Evolutionary conservation across 1,140 invertebrate genomes (phyloP), one percentile per base, ranked within the genome.

Genomic region (Hylyphantes graminicola): DNA sequence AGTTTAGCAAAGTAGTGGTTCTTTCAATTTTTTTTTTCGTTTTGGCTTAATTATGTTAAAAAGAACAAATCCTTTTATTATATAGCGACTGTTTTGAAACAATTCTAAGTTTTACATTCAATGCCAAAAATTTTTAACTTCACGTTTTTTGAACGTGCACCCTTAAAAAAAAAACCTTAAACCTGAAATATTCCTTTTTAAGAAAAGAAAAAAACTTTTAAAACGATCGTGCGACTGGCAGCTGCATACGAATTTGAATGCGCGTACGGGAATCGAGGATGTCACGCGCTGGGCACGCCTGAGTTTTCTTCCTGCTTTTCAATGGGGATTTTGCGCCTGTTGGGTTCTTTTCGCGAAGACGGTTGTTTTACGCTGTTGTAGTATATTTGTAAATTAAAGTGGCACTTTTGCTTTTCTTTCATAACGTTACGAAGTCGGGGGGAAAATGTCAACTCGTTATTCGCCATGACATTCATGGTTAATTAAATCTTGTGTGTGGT

Each of bases 221-320:
- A 61, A 61, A 54, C 35, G 70, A 74, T 83, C 80, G 80, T 83
- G 70, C 80, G 70, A 17, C 80, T 19, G 51, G 80, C 80, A 83
- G 80, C 80, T 83, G 80, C 80, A 83, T 65, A 35, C 35, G 35
- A 83, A 73, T 83, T 74, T 74, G 63, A 75, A 81, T 72, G 35
- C 54, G 64, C 72, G 35, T 35, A 54, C 17, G 19, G 70, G 67
- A 63, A 50, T 54, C 65, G 75, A 82, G 80, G 80, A 83, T 74
- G 80, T 83, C 80, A 74, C 80, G 80, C 80, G 80, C 72, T 50
- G 67, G 80, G 80, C 80, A 83, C 80, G 80, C 80, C 80, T 83
- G 80, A 51, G 57, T 63, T 83, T 83, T 83, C 72, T 83, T 74
- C 57, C 48, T 73, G 67, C 74, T 74, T 74, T 74, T 51, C 35